Evolutionary conservation across 2,797 vertebrate species (phyloP).

Genomic region (Eidolon dupreanum): DNA sequence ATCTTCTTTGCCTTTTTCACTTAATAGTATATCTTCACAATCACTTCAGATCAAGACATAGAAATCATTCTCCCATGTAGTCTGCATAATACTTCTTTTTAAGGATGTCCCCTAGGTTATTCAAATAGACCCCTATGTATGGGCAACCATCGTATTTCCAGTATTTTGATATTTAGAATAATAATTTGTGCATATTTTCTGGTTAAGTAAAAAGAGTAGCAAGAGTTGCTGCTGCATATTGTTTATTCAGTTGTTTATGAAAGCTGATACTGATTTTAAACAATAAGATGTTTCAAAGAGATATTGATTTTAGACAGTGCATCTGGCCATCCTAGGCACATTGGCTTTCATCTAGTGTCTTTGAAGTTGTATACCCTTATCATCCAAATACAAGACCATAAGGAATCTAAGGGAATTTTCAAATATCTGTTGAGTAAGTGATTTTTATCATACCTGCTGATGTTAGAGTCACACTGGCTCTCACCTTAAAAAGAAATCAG

Average conservation of each 20-base stretch:
- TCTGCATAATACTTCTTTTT: constrained; percentile 1
- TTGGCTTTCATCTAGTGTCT: neutral
- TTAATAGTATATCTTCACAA: neutral
- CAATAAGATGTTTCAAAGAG: neutral
- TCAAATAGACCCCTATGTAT: neutral
- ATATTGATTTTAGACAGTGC: constrained; percentile 2
- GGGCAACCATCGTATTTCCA: neutral
- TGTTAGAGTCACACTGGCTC: neutral
- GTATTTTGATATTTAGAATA: constrained; percentile 15
- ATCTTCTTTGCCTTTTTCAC: neutral
- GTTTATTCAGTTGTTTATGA: neutral
- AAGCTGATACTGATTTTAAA: neutral
- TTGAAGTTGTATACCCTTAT: neutral
- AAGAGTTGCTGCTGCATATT: neutral
- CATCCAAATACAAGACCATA: neutral
- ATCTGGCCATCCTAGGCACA: neutral
- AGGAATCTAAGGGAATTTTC: neutral
- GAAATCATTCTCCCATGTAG: neutral
- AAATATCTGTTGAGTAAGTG: neutral
- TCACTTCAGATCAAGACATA: neutral
- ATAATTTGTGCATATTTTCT: neutral
- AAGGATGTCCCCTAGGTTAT: neutral
- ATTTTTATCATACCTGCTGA: neutral
- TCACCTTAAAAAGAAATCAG: neutral
- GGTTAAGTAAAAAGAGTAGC: neutral